Evolutionary conservation across 2,888 invertebrate species (phyloP).

Genomic region (Galeopsomyia nigrocyanea): DNA sequence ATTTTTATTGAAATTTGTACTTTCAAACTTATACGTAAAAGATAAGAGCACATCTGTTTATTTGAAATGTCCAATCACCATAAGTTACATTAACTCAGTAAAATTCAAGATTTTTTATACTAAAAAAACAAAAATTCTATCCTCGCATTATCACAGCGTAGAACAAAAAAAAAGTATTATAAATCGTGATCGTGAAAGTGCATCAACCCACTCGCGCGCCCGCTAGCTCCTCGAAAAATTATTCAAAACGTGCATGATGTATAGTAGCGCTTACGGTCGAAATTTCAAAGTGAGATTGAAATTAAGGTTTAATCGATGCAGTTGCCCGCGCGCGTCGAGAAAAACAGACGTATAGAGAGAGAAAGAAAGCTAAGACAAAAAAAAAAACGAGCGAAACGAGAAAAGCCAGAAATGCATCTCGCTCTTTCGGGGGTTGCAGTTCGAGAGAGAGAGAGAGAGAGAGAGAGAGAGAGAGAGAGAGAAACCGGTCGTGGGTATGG

Average conservation of each 20-base stretch:
- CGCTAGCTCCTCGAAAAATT: conserved; percentile 1
- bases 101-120: too few species aligned
- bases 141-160: too few species aligned
- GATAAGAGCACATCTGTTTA: too few species aligned
- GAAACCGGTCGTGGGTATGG: conserved; percentile 11
- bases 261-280: not conserved
- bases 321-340: not conserved
- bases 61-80: too few species aligned
- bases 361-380: not conserved
- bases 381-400: not conserved
- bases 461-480: too few species aligned
- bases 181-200: too few species aligned
- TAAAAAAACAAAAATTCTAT: too few species aligned
- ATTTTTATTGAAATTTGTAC: too few species aligned
- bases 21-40: too few species aligned
- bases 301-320: conserved; percentile 18
- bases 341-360: not conserved
- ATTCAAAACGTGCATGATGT: conserved; percentile 6
- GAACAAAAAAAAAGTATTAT: too few species aligned
- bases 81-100: too few species aligned
- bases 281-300: conserved; percentile 32
- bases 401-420: conserved; percentile 8
- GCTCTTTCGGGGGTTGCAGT: not conserved
- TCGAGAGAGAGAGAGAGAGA: too few species aligned
- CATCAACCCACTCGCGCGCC: not conserved